phyloP scores from a whole-genome alignment of 2,888 invertebrate species.

The Flabesymbios commensalis region DNA sequence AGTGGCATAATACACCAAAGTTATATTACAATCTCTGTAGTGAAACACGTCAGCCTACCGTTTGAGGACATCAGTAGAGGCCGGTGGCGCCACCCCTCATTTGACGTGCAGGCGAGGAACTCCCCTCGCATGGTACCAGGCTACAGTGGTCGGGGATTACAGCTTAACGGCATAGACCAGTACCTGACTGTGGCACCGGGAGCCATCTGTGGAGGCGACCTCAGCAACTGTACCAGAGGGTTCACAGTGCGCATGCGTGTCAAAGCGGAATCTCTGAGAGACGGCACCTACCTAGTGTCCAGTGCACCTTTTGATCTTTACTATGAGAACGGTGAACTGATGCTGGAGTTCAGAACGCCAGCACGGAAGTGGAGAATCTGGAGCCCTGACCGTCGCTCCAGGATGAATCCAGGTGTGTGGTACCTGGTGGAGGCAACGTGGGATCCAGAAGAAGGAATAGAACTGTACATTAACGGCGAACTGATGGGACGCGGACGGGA shows the following conservation, averaged over 20 bases:
- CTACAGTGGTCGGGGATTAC: conserved; percentile 24
- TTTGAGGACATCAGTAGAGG: too few species aligned
- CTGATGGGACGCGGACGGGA: conserved; percentile 17
- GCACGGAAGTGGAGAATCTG: conserved; percentile 45
- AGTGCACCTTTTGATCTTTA: conserved; percentile 52
- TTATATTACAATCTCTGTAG: too few species aligned
- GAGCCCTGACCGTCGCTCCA: conserved; percentile 20
- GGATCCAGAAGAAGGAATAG: conserved; percentile 49
- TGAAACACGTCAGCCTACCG: too few species aligned
- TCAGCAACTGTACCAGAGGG: conserved; percentile 53
- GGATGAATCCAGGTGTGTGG: conserved; percentile 31
- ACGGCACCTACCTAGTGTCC: conserved; percentile 53
- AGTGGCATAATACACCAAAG: too few species aligned
- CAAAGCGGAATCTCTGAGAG: conserved; percentile 42
- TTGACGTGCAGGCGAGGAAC: too few species aligned
- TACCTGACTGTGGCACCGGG: conserved; percentile 51
- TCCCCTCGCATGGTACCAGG: conserved; percentile 21
- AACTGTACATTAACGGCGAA: conserved; percentile 46
- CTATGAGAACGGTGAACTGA: conserved; percentile 48
- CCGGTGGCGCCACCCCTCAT: too few species aligned
- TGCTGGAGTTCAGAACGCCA: conserved; percentile 47
- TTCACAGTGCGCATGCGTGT: conserved; percentile 49
- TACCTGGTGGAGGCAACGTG: conserved; percentile 50
- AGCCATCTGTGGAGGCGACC: conserved; percentile 52
- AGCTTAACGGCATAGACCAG: conserved; percentile 47